These are phyloP conservation scores for Antheraea pernyi DNA, from an alignment of 1,140 invertebrate species.

Conservation along the genomic window DNA sequence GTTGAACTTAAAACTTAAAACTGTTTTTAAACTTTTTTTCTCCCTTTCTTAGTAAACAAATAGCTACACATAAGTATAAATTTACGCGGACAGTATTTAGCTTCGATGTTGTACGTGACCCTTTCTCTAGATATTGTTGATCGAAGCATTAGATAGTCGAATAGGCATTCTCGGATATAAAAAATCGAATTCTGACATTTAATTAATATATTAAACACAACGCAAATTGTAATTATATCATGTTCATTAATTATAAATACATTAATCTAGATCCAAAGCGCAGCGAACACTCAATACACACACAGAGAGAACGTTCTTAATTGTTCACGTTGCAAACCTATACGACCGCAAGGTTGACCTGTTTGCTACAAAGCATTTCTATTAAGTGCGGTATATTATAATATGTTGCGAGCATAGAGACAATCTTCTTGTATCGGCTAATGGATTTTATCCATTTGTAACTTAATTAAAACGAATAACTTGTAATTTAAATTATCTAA, in stretches of 20 bases:
- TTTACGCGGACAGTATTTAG: too few relatives aligned
- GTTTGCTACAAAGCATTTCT: constrained; percentile 12
- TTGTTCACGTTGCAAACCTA: neutral
- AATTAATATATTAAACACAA: too few relatives aligned
- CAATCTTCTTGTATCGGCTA: neutral
- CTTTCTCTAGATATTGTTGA: too few relatives aligned
- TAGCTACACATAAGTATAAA: too few relatives aligned
- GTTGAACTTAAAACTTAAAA: too few relatives aligned
- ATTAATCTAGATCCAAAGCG: neutral
- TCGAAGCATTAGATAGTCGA: too few relatives aligned
- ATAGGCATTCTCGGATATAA: too few relatives aligned
- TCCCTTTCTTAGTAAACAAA: too few relatives aligned
- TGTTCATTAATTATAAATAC: neutral
- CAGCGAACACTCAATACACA: neutral
- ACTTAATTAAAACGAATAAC: neutral
- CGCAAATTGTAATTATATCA: too few relatives aligned
- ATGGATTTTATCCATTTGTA: neutral
- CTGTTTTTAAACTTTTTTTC: too few relatives aligned
- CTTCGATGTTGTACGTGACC: too few relatives aligned
- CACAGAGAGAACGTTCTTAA: constrained; percentile 5
- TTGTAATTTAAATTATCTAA: neutral
- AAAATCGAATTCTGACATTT: too few relatives aligned
- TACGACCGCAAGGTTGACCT: constrained; percentile 9
- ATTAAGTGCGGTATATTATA: constrained; percentile 10
- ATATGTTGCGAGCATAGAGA: neutral